Percentiles rank a stretch among this genome's conserved stretches.
Evolutionary conservation across 2,888 invertebrate genomes (phyloP).

Genomic region (Acleris sparsana): DNA sequence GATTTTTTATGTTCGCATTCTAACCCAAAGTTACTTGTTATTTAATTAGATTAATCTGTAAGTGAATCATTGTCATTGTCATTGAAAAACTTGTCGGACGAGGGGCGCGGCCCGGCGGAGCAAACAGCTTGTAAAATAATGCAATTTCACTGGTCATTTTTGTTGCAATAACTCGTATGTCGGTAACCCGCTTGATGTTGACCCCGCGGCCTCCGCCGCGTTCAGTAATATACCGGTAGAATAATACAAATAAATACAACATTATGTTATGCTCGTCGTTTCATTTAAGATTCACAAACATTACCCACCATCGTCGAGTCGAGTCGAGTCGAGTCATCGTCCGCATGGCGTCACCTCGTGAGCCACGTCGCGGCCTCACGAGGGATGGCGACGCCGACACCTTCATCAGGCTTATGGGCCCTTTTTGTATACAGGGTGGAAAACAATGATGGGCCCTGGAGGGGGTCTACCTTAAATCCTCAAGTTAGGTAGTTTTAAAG

Average conservation of each 20-base stretch:
- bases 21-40: constrained; percentile 35
- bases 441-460: too few species aligned
- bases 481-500: too few species aligned
- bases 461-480: too few species aligned
- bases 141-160: neutral
- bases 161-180: neutral
- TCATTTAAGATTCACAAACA: neutral
- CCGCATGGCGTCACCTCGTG: neutral
- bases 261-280: constrained; percentile 7
- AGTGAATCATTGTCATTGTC: neutral
- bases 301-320: neutral
- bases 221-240: neutral
- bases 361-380: too few species aligned
- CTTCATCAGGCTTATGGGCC: too few species aligned
- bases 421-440: too few species aligned
- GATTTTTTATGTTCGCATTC: constrained; percentile 30
- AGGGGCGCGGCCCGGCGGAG: neutral
- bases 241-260: constrained; percentile 6
- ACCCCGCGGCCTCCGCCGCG: neutral
- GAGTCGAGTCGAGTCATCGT: neutral
- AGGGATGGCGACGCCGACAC: too few species aligned
- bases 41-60: constrained; percentile 23
- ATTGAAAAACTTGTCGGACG: neutral
- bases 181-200: neutral
- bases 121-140: neutral